Evolutionary conservation across 2,113 vertebrate species (phyloP), one percentile per base, ranked within the genome.

Genomic region (Heterochromis multidens): DNA sequence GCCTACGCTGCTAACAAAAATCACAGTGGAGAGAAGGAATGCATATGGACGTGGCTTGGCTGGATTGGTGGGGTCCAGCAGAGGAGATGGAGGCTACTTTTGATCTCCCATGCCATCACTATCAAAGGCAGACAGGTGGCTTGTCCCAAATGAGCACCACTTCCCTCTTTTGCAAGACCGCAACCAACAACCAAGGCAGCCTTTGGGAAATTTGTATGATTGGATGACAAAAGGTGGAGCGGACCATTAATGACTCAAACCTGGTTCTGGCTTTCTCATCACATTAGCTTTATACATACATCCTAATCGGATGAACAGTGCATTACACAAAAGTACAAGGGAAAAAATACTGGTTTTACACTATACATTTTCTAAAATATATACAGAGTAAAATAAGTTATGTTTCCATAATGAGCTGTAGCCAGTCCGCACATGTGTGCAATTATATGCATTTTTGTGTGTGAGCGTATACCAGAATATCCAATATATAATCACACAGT

Each of bases 301-400:
- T 82, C 94, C 95, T 96, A 92, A 91, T 95, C 92, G 95, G 96
- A 95, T 96, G 86, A 97, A 97, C 97, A 99, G 97, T 98, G 97
- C 97, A 97, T 97, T 97, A 98, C 97, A 98, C 97, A 97, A 96
- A 97, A 97, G 96, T 98, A 98, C 97, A 98, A 96, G 95, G 97
- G 87, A 93, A 97, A 97, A 98, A 98, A 98, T 97, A 98, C 96
- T 97, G 96, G 95, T 96, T 99, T 98, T 97, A 97, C 96, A 97
- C 97, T 98, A 97, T 98, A 98, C 97, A 98, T 94, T 96, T 91
- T 97, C 97, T 99, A 97, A 97, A 98, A 97, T 99, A 98, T 98
- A 97, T 99, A 99, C 97, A 98, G 97, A 97, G 97, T 99, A 99
- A 97, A 99, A 99, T 99, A 99, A 99, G 97, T 99, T 99, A 99